Evolutionary conservation across 2,888 invertebrate species (phyloP).

Genomic region (Resseliella maxima): DNA sequence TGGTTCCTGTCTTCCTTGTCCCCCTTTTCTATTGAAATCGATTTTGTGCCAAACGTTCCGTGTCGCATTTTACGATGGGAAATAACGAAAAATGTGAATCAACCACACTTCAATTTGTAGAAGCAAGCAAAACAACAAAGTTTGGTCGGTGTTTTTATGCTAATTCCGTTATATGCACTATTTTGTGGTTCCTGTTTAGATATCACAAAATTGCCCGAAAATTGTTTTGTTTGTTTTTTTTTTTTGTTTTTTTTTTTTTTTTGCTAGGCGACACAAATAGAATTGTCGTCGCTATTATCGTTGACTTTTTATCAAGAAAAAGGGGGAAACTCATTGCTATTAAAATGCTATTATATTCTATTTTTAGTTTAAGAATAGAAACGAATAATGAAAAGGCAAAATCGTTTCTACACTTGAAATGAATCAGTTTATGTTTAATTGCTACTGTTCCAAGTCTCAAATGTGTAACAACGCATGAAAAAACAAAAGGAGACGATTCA

Average conservation of each 20-base stretch:
- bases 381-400: not conserved
- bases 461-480: not conserved
- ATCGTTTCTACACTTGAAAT: no score
- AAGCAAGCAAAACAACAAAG: not conserved
- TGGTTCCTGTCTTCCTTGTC: not conserved
- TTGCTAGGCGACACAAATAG: constrained; percentile 39
- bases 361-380: not conserved
- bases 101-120: no score
- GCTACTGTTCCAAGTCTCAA: not conserved
- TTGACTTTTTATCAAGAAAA: not conserved
- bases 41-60: constrained; percentile 32
- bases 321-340: not conserved
- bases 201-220: not conserved
- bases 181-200: constrained; percentile 39
- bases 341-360: not conserved
- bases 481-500: not conserved
- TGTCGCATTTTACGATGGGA: constrained; percentile 42
- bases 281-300: not conserved
- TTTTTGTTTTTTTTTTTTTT: no score
- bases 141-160: constrained; percentile 38
- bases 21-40: not conserved
- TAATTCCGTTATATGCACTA: constrained; percentile 10
- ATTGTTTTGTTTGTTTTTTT: constrained; percentile 7
- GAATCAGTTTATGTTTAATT: not conserved
- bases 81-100: not conserved